A percentile compares a stretch with the other conserved stretches of the same genome.
phyloP scores from a whole-genome alignment of 2,113 vertebrate species.

The Zosterops lateralis region DNA sequence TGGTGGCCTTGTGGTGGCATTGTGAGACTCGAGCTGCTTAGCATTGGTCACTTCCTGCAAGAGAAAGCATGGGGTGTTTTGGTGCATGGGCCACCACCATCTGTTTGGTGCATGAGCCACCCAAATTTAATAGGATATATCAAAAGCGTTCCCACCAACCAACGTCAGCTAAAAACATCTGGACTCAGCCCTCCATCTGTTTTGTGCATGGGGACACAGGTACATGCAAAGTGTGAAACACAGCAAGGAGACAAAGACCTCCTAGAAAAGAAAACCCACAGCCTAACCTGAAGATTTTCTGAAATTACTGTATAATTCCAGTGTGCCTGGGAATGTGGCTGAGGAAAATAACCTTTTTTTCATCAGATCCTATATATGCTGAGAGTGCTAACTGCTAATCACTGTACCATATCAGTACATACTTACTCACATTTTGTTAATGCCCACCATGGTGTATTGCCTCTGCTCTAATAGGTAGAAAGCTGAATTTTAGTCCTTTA shows the following conservation, averaged over 20 bases:
- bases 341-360: background rate
- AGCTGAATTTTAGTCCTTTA: background rate
- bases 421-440: background rate
- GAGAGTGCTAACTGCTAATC: background rate
- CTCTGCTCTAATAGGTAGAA: background rate
- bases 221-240: background rate
- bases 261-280: background rate
- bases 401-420: background rate
- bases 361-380: fast-evolving
- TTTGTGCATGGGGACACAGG: background rate
- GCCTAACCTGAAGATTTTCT: background rate
- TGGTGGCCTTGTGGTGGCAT: background rate
- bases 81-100: background rate
- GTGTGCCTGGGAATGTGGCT: background rate
- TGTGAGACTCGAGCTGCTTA: fast-evolving
- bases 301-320: background rate
- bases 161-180: background rate
- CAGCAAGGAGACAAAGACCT: background rate
- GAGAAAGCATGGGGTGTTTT: background rate
- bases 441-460: background rate
- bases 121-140: background rate
- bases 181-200: background rate
- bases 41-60: background rate
- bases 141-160: background rate
- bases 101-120: fast-evolving